Conservation (phyloP, 2,888 invertebrate species). For the Andricus quercusramuli region DNA sequence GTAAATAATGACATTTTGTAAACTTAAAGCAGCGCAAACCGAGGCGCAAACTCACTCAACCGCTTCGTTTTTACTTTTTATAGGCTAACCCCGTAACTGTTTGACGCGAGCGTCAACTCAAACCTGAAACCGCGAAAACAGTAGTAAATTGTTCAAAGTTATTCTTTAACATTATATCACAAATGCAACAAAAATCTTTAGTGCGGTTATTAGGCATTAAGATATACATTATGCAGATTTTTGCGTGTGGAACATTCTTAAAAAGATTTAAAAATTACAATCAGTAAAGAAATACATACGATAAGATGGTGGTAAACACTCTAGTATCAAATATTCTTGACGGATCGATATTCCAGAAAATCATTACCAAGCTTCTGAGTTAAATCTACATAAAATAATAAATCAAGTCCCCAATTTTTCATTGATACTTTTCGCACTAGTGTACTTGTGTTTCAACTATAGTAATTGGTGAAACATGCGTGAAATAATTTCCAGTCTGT, state of each 20-base stretch:
- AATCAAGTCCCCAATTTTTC: not conserved
- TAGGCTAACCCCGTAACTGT: not conserved
- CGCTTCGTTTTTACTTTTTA: constrained; percentile 18
- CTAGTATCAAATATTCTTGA: too few species aligned
- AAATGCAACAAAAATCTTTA: not conserved
- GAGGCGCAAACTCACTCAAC: constrained; percentile 22
- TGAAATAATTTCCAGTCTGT: constrained; percentile 16
- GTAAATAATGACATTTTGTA: constrained; percentile 34
- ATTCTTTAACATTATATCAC: not conserved
- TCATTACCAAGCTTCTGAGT: not conserved
- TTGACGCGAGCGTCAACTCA: constrained; percentile 7
- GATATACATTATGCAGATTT: too few species aligned
- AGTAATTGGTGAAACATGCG: constrained; percentile 23
- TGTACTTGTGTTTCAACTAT: not conserved
- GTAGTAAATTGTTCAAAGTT: not conserved
- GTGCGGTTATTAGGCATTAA: not conserved
- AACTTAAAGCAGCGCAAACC: constrained; percentile 26
- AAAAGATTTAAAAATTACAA: not conserved
- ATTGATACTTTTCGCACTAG: constrained; percentile 6
- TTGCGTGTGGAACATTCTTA: too few species aligned
- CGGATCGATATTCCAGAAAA: not conserved
- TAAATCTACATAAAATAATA: not conserved
- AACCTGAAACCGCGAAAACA: constrained; percentile 18
- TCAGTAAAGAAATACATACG: not conserved
- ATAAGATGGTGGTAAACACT: too few species aligned